phyloP scores from a whole-genome alignment of 1,140 invertebrate species.

The Amphibalanus amphitrite region DNA sequence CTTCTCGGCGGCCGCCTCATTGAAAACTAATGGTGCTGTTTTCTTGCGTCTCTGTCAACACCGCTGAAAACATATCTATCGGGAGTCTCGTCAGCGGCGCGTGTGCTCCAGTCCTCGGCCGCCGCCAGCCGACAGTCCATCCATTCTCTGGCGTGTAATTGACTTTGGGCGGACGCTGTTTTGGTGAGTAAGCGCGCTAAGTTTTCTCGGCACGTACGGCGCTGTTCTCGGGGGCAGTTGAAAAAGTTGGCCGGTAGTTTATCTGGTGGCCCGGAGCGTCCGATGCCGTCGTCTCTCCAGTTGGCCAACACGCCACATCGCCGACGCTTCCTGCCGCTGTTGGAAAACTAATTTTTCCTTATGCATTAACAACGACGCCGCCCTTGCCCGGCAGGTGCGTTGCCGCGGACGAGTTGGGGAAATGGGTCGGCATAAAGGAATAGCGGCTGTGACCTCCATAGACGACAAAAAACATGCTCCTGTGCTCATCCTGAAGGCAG shows the following conservation, averaged over 20 bases:
- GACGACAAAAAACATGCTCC: no score
- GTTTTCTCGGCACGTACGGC: not conserved
- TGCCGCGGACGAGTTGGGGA: no score
- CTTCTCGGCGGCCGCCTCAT: not conserved
- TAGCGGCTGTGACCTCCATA: no score
- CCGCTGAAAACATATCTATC: not conserved
- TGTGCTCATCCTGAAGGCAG: no score
- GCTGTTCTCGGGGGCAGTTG: not conserved
- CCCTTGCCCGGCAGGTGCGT: not conserved
- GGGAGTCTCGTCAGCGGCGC: not conserved
- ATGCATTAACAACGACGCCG: not conserved
- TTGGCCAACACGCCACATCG: not conserved
- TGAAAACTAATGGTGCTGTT: slow-evolving; percentile 1
- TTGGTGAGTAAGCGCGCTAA: slow-evolving; percentile 1
- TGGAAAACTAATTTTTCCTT: not conserved
- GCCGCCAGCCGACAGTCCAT: not conserved
- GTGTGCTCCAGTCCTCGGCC: not conserved
- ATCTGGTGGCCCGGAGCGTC: not conserved
- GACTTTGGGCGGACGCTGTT: not conserved
- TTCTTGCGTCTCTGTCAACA: not conserved
- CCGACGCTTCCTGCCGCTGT: not conserved
- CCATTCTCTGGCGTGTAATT: not conserved
- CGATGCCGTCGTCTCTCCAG: not conserved
- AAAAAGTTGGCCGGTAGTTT: not conserved
- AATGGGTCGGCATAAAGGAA: no score